A percentile compares a stretch with the other conserved stretches of the same genome.
phyloP scores from a whole-genome alignment of 2,797 vertebrate species.

The Liparis tanakae region DNA sequence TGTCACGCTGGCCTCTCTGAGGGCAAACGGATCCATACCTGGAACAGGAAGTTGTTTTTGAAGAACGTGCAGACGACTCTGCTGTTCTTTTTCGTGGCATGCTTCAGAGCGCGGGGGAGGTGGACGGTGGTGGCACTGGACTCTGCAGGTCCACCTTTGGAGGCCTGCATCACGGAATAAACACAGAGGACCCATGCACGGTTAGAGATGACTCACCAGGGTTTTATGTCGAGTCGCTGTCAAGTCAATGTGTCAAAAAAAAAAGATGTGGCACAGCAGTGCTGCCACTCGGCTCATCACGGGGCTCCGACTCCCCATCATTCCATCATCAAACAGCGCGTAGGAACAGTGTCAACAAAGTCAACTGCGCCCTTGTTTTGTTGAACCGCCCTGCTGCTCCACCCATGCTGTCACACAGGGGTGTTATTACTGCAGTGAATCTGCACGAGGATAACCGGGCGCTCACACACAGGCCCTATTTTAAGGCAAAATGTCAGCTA shows the following conservation, averaged over 20 bases:
- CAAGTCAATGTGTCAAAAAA: neutral
- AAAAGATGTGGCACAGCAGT: neutral
- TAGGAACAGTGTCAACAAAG: neutral
- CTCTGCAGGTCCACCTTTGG: neutral
- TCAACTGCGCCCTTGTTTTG: neutral
- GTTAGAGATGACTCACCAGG: neutral
- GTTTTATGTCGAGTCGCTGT: neutral
- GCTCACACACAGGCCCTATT: conserved; percentile 37
- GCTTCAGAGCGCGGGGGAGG: conserved; percentile 70
- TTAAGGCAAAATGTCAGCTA: conserved; percentile 37
- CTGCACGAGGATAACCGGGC: conserved; percentile 37
- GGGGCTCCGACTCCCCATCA: neutral
- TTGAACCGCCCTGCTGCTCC: conserved; percentile 5
- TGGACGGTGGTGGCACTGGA: conserved; percentile 37
- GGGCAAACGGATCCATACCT: conserved; percentile 54
- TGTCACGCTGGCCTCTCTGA: conserved; percentile 2
- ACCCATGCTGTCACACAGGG: neutral
- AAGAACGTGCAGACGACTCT: conserved; percentile 75
- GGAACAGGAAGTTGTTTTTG: conserved; percentile 65
- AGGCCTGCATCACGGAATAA: conserved; percentile 40
- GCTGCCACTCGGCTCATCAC: neutral
- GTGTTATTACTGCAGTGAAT: conserved; percentile 42
- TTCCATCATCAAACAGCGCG: neutral
- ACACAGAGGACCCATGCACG: neutral
- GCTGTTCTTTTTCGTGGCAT: conserved; percentile 12